Conservation (phyloP, 2,113 vertebrate genomes). For the Gulo gulo region DNA sequence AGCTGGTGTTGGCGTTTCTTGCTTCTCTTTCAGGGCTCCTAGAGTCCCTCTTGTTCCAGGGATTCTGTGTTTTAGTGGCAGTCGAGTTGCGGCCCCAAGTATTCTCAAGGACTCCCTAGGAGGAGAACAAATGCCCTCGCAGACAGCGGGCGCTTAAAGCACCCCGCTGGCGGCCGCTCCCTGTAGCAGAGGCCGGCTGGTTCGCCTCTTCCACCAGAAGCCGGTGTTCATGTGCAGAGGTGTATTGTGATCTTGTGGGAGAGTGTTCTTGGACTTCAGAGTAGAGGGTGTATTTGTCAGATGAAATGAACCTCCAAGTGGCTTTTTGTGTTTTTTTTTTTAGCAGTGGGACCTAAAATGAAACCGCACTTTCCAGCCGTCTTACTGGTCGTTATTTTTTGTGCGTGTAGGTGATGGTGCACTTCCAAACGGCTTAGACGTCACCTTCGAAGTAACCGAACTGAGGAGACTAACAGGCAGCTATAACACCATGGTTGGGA, state of each 20-base stretch:
- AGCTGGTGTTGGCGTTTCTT: accelerated
- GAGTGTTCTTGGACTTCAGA: neutral
- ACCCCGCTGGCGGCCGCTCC: accelerated
- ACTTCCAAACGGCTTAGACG: slow-evolving; percentile 94
- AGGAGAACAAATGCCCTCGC: neutral
- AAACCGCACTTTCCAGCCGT: accelerated
- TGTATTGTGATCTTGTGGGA: neutral
- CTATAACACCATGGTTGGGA: slow-evolving; percentile 99
- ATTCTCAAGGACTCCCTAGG: neutral
- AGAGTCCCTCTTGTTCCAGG: neutral
- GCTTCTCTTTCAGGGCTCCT: neutral
- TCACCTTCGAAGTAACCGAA: slow-evolving; percentile 95
- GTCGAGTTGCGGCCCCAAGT: too few species aligned
- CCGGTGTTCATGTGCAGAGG: neutral
- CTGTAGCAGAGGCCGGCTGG: neutral
- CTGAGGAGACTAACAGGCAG: slow-evolving; percentile 94
- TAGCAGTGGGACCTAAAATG: neutral
- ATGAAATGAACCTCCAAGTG: neutral
- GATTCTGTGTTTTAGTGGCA: neutral
- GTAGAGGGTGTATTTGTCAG: too few species aligned
- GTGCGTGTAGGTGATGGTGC: slow-evolving; percentile 87
- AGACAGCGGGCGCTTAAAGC: accelerated
- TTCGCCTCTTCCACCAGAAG: accelerated
- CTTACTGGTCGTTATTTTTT: accelerated
- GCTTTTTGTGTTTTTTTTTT: neutral